These are phyloP conservation scores for Spermophilus dauricus DNA, from an alignment of 2,113 vertebrate genomes.

Conservation along the genomic window DNA sequence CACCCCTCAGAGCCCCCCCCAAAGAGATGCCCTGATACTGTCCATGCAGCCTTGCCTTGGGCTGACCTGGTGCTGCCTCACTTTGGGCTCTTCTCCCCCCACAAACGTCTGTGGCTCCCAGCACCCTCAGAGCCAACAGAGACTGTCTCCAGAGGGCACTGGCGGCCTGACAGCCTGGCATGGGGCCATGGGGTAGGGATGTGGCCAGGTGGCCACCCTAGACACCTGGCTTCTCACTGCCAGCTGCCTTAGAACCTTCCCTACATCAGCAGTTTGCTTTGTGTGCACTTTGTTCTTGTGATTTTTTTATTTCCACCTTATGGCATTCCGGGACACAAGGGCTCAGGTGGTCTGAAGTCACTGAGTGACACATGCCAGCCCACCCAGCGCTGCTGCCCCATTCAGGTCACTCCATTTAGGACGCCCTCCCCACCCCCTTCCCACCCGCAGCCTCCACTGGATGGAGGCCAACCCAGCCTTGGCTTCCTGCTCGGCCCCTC, in stretches of 20 bases:
- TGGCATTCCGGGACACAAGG: constrained; percentile 77
- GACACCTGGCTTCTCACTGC: constrained; percentile 91
- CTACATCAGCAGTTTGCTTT: constrained; percentile 83
- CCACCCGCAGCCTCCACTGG: constrained; percentile 73
- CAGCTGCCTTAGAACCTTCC: constrained; percentile 86
- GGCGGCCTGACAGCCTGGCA: constrained; percentile 93
- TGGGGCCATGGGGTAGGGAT: constrained; percentile 91
- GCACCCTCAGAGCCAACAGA: constrained; percentile 52
- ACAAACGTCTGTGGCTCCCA: constrained; percentile 73
- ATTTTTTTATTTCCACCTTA: constrained; percentile 1
- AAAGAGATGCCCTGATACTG: constrained; percentile 87
- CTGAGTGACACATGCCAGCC: constrained; percentile 62
- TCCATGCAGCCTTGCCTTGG: constrained; percentile 86
- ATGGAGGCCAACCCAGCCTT: constrained; percentile 69
- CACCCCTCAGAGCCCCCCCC: constrained; percentile 61
- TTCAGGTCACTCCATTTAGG: constrained; percentile 48
- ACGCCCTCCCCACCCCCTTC: neutral
- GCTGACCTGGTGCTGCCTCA: constrained; percentile 84
- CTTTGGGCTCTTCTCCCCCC: neutral
- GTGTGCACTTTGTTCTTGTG: constrained; percentile 81
- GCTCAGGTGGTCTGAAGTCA: constrained; percentile 83
- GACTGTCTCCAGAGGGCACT: constrained; percentile 88
- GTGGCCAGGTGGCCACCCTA: constrained; percentile 86
- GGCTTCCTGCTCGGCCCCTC: neutral
- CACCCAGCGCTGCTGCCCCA: constrained; percentile 62